Conservation (phyloP, 2,797 vertebrate genomes). For the Eupleurogrammus muticus region DNA sequence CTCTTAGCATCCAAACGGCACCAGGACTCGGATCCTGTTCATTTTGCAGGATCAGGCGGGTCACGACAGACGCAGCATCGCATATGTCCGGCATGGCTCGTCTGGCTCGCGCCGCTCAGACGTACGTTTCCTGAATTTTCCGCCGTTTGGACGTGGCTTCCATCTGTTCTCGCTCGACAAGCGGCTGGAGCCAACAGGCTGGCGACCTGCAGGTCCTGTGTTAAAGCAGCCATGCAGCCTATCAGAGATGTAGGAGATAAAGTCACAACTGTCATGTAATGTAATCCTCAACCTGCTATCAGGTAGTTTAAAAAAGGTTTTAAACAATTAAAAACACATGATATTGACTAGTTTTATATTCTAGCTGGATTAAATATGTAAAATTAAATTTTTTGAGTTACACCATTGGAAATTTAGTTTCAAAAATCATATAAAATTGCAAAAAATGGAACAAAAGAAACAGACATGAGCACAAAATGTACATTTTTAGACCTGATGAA, state of each 20-base stretch:
- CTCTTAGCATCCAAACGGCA: constrained; percentile 24
- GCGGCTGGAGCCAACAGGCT: constrained; percentile 39
- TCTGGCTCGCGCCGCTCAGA: constrained; percentile 58
- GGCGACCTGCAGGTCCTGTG: constrained; percentile 24
- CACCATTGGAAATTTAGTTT: no score
- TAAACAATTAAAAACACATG: no score
- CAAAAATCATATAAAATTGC: no score
- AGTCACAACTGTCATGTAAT: no score
- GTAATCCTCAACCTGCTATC: no score
- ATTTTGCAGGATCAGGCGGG: constrained; percentile 53
- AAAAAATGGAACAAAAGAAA: constrained; percentile 24
- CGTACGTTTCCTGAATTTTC: constrained; percentile 65
- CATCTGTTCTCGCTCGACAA: constrained; percentile 72
- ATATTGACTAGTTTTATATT: no score
- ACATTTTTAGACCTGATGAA: no score
- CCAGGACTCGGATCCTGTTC: constrained; percentile 37
- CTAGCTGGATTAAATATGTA: no score
- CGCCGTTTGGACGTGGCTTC: constrained; percentile 62
- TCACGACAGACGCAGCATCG: constrained; percentile 66
- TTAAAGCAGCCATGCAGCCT: background rate
- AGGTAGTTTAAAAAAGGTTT: no score
- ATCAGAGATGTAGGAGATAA: no score
- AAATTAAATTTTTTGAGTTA: no score
- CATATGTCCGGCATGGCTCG: constrained; percentile 64
- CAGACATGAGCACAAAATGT: constrained; percentile 19